Conservation (phyloP, 1,140 invertebrate species). For the Papilio helenus region DNA sequence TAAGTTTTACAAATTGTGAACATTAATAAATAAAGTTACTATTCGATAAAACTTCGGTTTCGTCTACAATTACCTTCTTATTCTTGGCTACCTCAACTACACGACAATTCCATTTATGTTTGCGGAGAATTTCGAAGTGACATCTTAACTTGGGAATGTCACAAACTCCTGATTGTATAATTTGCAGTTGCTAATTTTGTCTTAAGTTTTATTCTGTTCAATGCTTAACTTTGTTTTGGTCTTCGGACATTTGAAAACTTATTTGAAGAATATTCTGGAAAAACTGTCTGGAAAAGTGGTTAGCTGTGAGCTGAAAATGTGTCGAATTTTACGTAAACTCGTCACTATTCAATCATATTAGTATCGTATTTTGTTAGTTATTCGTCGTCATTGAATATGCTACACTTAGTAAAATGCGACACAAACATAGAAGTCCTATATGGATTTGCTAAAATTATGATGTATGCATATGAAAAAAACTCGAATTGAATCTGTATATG, state of each 20-base stretch:
- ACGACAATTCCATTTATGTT: conserved; percentile 77
- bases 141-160: conserved; percentile 63
- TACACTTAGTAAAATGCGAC: background rate
- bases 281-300: background rate
- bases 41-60: background rate
- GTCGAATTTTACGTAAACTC: background rate
- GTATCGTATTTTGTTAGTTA: background rate
- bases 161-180: conserved; percentile 56
- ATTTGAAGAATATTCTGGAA: background rate
- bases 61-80: conserved; percentile 45
- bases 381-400: background rate
- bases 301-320: background rate
- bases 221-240: conserved; percentile 42
- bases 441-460: background rate
- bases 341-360: background rate
- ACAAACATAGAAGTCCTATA: background rate
- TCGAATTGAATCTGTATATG: background rate
- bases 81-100: conserved; percentile 60
- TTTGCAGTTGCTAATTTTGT: conserved; percentile 46
- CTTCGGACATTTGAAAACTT: background rate
- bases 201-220: conserved; percentile 46
- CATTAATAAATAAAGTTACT: background rate
- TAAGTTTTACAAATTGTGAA: no score
- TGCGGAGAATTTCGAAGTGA: conserved; percentile 51
- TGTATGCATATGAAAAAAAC: background rate